Evolutionary conservation across 2,888 invertebrate species (phyloP).

Genomic region (Limnephilus rhombicus): DNA sequence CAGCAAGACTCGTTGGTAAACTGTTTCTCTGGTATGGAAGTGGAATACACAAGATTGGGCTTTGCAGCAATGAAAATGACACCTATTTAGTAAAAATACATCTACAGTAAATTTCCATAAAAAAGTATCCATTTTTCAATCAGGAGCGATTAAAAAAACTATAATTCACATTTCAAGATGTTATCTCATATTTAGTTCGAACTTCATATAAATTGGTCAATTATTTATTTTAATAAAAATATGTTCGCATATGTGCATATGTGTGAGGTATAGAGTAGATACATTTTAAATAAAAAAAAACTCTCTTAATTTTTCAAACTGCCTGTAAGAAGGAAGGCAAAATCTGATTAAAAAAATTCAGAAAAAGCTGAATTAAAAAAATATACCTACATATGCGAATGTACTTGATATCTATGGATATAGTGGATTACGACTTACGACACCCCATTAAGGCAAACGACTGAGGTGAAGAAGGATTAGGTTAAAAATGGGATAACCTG

Average conservation of each 20-base stretch:
- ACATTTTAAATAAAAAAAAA: not conserved
- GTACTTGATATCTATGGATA: too few species aligned
- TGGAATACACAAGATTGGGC: not conserved
- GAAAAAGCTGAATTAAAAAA: too few species aligned
- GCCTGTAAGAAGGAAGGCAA: not conserved
- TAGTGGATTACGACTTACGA: too few species aligned
- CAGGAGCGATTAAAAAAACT: not conserved
- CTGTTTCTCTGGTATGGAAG: not conserved
- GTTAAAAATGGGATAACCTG: too few species aligned
- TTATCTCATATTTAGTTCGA: not conserved
- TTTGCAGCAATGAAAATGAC: not conserved
- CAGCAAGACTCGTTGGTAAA: not conserved
- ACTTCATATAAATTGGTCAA: not conserved
- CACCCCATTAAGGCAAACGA: too few species aligned
- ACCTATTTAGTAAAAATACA: not conserved
- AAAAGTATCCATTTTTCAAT: not conserved
- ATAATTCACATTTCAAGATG: not conserved
- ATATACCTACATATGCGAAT: too few species aligned
- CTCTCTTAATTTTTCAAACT: not conserved
- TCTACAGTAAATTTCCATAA: too few species aligned
- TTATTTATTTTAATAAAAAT: not conserved
- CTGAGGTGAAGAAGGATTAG: too few species aligned
- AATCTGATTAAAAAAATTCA: too few species aligned
- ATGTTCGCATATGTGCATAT: too few species aligned
- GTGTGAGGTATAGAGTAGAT: too few species aligned